Conservation (phyloP, 2,113 vertebrate species). For the Galemys pyrenaicus region DNA sequence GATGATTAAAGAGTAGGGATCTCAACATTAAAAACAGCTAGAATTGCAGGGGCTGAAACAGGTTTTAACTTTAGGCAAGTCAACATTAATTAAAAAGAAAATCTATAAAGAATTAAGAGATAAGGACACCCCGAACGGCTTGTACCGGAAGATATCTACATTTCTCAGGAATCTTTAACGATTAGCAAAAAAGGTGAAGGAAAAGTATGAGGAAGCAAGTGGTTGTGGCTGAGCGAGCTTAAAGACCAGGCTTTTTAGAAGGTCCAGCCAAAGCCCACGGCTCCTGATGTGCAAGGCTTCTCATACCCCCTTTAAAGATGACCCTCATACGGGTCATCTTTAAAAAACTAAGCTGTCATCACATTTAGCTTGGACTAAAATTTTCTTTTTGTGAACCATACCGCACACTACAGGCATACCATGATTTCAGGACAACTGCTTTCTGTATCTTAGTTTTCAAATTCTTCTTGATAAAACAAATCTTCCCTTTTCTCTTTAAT, state of each 20-base stretch:
- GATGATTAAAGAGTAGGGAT: background rate
- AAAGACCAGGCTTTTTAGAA: background rate
- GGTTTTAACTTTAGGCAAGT: background rate
- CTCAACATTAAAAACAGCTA: background rate
- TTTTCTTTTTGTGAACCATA: background rate
- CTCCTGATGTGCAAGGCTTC: accelerated
- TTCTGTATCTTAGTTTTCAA: background rate
- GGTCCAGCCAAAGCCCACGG: background rate
- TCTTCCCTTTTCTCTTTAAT: no score
- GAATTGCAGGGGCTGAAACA: background rate
- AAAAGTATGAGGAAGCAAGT: background rate
- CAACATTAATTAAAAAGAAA: background rate
- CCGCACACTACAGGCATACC: background rate
- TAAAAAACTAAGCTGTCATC: background rate
- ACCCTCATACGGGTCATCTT: background rate
- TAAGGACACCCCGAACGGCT: background rate
- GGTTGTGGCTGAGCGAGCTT: background rate
- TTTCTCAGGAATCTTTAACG: background rate
- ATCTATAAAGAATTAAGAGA: background rate
- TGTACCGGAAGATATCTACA: background rate
- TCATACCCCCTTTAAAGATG: no score
- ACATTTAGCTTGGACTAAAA: background rate
- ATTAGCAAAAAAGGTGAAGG: background rate
- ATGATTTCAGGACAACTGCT: background rate
- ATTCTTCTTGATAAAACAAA: background rate